phyloP scores from a whole-genome alignment of 1,140 invertebrate genomes.

The Saccostrea glomerata region DNA sequence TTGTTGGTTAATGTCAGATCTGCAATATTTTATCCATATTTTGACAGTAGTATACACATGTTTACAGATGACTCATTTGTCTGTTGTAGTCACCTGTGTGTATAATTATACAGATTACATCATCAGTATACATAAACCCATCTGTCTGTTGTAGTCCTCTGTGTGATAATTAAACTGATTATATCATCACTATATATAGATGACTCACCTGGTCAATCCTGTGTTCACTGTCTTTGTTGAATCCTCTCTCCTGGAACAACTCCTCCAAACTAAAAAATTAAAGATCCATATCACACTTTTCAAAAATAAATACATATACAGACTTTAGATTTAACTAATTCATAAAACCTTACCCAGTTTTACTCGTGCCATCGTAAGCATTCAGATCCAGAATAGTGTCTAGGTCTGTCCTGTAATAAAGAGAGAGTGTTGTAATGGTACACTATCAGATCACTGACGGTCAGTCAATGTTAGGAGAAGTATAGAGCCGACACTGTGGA shows the following conservation, averaged over 20 bases:
- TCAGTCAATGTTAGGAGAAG: too few species aligned
- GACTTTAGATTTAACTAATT: too few species aligned
- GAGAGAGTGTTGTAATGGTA: not conserved
- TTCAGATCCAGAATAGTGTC: constrained; percentile 73
- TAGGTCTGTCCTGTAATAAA: constrained; percentile 66
- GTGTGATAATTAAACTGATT: too few species aligned
- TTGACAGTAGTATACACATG: too few species aligned
- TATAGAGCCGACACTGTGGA: too few species aligned
- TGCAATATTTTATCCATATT: too few species aligned
- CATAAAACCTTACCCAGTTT: constrained; percentile 37
- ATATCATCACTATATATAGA: not conserved
- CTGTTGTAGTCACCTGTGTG: not conserved
- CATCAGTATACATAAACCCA: not conserved
- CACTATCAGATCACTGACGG: too few species aligned
- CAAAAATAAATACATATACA: too few species aligned
- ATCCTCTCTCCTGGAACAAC: constrained; percentile 65
- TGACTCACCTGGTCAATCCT: constrained; percentile 62
- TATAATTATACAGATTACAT: too few species aligned
- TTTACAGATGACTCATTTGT: constrained; percentile 43
- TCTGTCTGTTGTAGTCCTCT: constrained; percentile 5
- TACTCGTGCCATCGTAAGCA: constrained; percentile 67
- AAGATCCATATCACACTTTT: not conserved
- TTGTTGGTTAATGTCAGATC: too few species aligned
- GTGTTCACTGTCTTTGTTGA: constrained; percentile 53
- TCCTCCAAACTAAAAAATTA: constrained; percentile 62